A percentile compares a stretch with the other conserved stretches of the same genome.
Evolutionary conservation across 1,140 invertebrate genomes (phyloP).

Genomic region (Papilio aristodemus): DNA sequence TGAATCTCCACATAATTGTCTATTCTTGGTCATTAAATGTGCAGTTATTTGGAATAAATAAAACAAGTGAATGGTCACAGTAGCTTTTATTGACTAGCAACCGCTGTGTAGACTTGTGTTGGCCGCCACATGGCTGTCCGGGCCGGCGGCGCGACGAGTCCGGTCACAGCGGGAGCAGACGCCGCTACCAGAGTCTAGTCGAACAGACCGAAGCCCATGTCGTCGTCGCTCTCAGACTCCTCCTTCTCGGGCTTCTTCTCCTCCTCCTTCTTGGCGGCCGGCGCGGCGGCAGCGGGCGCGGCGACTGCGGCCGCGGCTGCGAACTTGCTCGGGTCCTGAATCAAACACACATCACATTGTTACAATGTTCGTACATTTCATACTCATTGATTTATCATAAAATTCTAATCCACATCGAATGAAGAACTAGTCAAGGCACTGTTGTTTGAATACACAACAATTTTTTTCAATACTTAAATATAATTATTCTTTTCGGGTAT

Average conservation of each 20-base stretch:
- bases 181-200: slow-evolving; percentile 84
- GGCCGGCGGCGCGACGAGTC: slow-evolving; percentile 56
- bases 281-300: slow-evolving; percentile 84
- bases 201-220: slow-evolving; percentile 98
- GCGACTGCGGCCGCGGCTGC: slow-evolving; percentile 86
- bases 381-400: no score
- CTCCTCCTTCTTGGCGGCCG: slow-evolving; percentile 83
- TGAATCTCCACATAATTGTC: no score
- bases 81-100: slow-evolving; percentile 48
- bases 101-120: slow-evolving; percentile 38
- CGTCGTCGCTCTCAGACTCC: slow-evolving; percentile 94
- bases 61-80: slow-evolving; percentile 39
- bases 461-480: no score
- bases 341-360: no score
- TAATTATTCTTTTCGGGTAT: background rate
- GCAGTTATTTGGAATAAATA: slow-evolving; percentile 38
- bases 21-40: no score
- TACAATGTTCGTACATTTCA: no score
- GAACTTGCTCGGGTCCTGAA: slow-evolving; percentile 96
- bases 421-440: no score
- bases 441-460: no score
- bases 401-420: no score
- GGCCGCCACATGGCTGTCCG: slow-evolving; percentile 62
- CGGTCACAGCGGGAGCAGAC: slow-evolving; percentile 28
- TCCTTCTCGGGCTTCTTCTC: slow-evolving; percentile 91